Evolutionary conservation across 2,888 invertebrate species (phyloP), one percentile per base, ranked within the genome.

Genomic region (Tetrapedia diversipes): DNA sequence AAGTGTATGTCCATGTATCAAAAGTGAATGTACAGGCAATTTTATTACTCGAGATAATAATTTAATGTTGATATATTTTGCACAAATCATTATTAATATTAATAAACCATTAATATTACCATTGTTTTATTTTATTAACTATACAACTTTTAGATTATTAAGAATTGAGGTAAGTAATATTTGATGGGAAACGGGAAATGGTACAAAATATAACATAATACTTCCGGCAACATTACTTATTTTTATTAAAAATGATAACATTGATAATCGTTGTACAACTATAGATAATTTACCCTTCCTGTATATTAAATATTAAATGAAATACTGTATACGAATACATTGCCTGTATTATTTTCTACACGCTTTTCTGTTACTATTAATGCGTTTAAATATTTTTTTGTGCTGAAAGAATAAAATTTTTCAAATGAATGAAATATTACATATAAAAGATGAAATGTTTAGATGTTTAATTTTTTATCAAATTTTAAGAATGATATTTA

Each of bases 321-420:
- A 89, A 90, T 90, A 90, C 89, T 89, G 88, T 79, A 83, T 87
- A 89, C 84, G 86, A 90, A 89, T 89, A 89, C 86, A 84, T 87
- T 85, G 79, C 63, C 66, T 64, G 64, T 71, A 56, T 61, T 82
- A 77, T 66, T 72, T 73, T 70, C 61, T 79, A 81, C 65, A 75
- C 54, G 66, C 67, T 68, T 65, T 66, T 29, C 64, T 27, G 16
- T 41, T 16, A 27, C 16, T 34, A 39, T 39, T 27, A 24, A 41
- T 43, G 37, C 27, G 0, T 37, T 37, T 16, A 39, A 45, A 49
- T 66, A 66, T 22, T n/a, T 32, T 43, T 47, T 14, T 22, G 45
- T 32, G 19, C 32, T 3, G 2, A 32, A 29, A 10, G 27, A 39
- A 2, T 1, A 22, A 32, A 22, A 22, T 32, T 27, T 19, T 22